Conservation (phyloP, 2,797 vertebrate species). For the Hemibagrus guttatus region DNA sequence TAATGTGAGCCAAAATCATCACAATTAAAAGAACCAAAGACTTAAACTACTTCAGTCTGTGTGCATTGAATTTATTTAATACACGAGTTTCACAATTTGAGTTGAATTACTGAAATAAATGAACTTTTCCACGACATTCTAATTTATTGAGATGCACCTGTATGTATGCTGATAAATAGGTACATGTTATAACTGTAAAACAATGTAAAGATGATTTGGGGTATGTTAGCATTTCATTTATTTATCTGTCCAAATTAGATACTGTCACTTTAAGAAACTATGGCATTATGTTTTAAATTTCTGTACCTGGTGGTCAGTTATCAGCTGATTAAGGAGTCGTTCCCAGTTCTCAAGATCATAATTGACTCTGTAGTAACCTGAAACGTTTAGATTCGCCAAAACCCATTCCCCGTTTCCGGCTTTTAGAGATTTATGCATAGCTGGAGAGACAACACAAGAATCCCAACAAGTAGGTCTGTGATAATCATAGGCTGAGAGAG, state of each 20-base stretch:
- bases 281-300: neutral
- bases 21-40: too few species aligned
- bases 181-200: neutral
- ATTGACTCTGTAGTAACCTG: slow-evolving; percentile 92
- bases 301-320: slow-evolving; percentile 61
- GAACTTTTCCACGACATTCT: too few species aligned
- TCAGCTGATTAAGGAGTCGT: slow-evolving; percentile 77
- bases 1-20: too few species aligned
- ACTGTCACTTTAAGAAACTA: neutral
- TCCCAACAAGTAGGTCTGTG: neutral
- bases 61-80: too few species aligned
- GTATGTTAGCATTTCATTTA: neutral
- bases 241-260: neutral
- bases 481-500: neutral
- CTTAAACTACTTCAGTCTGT: too few species aligned
- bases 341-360: slow-evolving; percentile 88
- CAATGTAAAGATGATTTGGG: too few species aligned
- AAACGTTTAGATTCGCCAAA: slow-evolving; percentile 83
- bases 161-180: neutral
- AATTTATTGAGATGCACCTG: too few species aligned
- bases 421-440: slow-evolving; percentile 48
- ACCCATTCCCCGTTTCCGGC: slow-evolving; percentile 71
- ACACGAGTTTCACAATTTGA: too few species aligned
- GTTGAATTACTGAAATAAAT: too few species aligned
- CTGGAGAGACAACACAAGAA: slow-evolving; percentile 19